Conservation (phyloP, 2,888 invertebrate genomes). For the Tenthredo amoena region DNA sequence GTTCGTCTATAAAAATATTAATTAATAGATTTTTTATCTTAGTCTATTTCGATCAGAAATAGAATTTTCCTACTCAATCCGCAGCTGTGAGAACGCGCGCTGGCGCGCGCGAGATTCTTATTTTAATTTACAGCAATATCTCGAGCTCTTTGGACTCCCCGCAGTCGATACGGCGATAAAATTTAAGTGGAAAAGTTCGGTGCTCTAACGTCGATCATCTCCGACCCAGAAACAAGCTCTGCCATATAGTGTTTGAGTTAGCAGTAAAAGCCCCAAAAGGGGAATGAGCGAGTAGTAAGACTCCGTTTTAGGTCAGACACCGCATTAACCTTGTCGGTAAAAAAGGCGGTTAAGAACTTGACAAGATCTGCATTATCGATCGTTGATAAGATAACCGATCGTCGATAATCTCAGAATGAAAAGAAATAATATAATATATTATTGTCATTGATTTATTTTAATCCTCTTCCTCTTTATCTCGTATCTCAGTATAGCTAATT, state of each 20-base stretch:
- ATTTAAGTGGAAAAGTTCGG: constrained; percentile 15
- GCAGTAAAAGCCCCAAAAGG: not conserved
- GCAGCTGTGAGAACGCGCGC: not conserved
- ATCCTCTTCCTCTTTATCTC: not conserved
- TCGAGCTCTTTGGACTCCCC: not conserved
- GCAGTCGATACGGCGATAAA: not conserved
- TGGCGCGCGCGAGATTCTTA: not conserved
- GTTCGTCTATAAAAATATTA: not conserved
- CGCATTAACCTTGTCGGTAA: not conserved
- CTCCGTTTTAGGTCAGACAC: not conserved
- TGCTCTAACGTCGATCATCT: not conserved
- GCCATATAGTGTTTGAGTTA: not conserved
- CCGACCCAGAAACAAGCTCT: not conserved
- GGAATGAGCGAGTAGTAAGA: not conserved
- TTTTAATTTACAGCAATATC: constrained; percentile 14
- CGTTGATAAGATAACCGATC: not conserved
- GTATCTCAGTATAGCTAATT: not conserved
- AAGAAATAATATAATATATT: not conserved
- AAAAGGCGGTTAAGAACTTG: not conserved
- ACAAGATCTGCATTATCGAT: not conserved
- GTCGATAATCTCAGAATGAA: not conserved
- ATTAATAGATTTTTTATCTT: not conserved
- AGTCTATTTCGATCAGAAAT: not conserved
- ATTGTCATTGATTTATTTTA: not conserved
- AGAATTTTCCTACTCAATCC: constrained; percentile 3